Evolutionary conservation across 2,888 invertebrate genomes (phyloP).

Genomic region (Euzetes globulus): DNA sequence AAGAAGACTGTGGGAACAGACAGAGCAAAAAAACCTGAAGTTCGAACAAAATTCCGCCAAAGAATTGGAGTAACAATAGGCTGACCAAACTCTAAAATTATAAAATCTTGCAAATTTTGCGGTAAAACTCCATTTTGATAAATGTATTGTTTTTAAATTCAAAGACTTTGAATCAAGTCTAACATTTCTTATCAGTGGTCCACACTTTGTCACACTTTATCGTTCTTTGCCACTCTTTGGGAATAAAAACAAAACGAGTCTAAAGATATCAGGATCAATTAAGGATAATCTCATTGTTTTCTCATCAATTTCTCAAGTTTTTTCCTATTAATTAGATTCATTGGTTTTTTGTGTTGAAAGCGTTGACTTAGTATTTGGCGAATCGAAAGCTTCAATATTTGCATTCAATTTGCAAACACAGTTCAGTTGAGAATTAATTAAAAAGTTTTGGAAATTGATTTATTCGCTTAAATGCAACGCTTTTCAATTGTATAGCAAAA

Average conservation of each 20-base stretch:
- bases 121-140: no score
- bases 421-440: slow-evolving; percentile 11
- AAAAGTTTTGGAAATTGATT: not conserved
- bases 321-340: not conserved
- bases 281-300: not conserved
- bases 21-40: slow-evolving; percentile 47
- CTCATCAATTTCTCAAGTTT: not conserved
- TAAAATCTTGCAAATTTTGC: no score
- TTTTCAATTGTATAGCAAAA: not conserved
- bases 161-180: no score
- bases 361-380: not conserved
- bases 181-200: no score
- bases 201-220: no score
- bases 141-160: no score
- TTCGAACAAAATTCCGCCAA: slow-evolving; percentile 71
- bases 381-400: slow-evolving; percentile 1
- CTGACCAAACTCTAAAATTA: slow-evolving; percentile 76
- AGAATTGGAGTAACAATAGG: slow-evolving; percentile 73
- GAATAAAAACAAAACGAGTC: no score
- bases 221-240: no score
- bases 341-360: not conserved
- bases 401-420: not conserved
- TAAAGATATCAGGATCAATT: no score
- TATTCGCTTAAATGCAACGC: not conserved
- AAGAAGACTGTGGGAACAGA: not conserved